These are phyloP conservation scores for Cyprinodon diabolis DNA, from an alignment of 2,797 vertebrate species.

Conservation along the genomic window DNA sequence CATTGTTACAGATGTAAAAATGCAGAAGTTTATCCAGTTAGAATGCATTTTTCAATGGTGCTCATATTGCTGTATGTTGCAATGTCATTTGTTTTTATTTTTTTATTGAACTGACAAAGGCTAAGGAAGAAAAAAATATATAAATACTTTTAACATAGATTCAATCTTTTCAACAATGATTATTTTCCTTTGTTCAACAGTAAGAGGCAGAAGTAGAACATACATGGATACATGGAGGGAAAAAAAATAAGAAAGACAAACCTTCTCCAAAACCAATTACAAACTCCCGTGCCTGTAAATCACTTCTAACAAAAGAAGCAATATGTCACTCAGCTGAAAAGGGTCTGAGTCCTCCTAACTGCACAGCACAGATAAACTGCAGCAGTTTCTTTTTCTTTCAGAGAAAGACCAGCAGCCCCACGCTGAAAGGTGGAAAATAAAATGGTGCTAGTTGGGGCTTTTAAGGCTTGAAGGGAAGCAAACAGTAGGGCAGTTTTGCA, in stretches of 20 bases:
- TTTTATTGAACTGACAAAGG: neutral
- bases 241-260: conserved; percentile 12
- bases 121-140: too few species aligned
- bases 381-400: conserved; percentile 7
- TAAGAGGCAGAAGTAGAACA: conserved; percentile 46
- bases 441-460: neutral
- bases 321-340: conserved; percentile 12
- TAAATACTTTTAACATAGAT: neutral
- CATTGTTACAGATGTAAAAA: conserved; percentile 7
- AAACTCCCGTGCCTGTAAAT: conserved; percentile 37
- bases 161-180: neutral
- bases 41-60: conserved; percentile 13
- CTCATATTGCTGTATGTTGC: conserved; percentile 6
- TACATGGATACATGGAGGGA: neutral
- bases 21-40: conserved; percentile 1
- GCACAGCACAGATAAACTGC: conserved; percentile 17
- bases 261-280: conserved; percentile 36
- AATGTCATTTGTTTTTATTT: conserved; percentile 20
- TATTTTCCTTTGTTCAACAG: conserved; percentile 1
- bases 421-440: neutral
- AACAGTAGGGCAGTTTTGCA: neutral
- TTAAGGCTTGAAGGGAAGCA: neutral
- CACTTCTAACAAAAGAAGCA: conserved; percentile 22
- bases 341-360: conserved; percentile 12
- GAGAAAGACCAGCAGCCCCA: neutral